Percentiles rank a stretch among this genome's conserved stretches.
These are phyloP conservation scores for Antennarius striatus DNA, from an alignment of 2,113 vertebrate genomes.

Conservation along the genomic window DNA sequence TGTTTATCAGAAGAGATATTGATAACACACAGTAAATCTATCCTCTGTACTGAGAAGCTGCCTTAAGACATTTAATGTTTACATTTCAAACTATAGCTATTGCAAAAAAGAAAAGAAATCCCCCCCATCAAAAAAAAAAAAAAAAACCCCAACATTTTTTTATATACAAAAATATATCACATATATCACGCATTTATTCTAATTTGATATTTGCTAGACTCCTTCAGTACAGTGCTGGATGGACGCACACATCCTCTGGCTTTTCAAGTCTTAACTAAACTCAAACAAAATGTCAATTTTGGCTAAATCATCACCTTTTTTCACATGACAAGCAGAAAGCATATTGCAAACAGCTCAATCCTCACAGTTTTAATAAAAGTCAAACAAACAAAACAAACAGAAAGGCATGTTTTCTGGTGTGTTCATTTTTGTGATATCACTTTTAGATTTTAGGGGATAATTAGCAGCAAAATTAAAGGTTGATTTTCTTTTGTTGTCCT, in stretches of 20 bases:
- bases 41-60: conserved; percentile 86
- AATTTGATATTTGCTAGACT: conserved; percentile 85
- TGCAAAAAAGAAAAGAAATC: conserved; percentile 80
- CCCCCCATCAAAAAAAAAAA: conserved; percentile 65
- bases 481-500: conserved; percentile 36
- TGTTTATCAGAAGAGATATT: conserved; percentile 89
- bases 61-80: conserved; percentile 96
- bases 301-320: conserved; percentile 59
- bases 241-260: conserved; percentile 72
- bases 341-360: conserved; percentile 75
- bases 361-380: conserved; percentile 77
- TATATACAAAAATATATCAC: conserved; percentile 95
- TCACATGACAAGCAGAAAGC: conserved; percentile 71
- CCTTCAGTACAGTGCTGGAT: conserved; percentile 87
- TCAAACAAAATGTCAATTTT: conserved; percentile 55
- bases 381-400: conserved; percentile 56
- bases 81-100: conserved; percentile 93
- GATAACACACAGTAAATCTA: conserved; percentile 87
- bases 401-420: conserved; percentile 44
- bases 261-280: conserved; percentile 73
- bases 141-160: conserved; percentile 73
- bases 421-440: conserved; percentile 30
- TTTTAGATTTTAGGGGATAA: conserved; percentile 62
- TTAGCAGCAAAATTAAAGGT: conserved; percentile 72
- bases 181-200: conserved; percentile 83